These are phyloP conservation scores for Accipiter virgatus DNA, from an alignment of 2,113 vertebrate species.

Conservation along the genomic window DNA sequence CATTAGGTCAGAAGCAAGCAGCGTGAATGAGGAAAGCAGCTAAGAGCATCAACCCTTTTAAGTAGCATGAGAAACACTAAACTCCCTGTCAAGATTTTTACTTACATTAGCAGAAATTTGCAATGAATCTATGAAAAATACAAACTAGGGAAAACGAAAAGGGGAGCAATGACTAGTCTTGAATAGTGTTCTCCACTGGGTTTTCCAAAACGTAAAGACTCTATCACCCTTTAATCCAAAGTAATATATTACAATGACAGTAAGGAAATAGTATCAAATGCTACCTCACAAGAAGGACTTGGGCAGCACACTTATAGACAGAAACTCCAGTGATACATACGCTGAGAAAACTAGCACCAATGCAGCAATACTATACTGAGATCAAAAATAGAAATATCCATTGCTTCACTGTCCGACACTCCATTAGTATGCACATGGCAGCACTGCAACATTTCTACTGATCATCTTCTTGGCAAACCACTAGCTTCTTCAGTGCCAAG, in stretches of 20 bases:
- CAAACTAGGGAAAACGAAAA: not conserved
- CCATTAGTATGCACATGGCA: not conserved
- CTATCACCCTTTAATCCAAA: not conserved
- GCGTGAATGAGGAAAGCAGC: not conserved
- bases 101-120: not conserved
- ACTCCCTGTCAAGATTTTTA: not conserved
- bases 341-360: not conserved
- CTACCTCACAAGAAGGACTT: not conserved
- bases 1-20: not conserved
- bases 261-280: not conserved
- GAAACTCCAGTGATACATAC: not conserved
- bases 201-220: not conserved
- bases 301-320: rapidly evolving
- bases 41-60: not conserved
- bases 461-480: not conserved
- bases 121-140: not conserved
- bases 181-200: not conserved
- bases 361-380: not conserved
- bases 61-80: not conserved
- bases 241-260: not conserved
- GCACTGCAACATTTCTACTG: not conserved
- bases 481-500: not conserved
- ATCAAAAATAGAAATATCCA: not conserved
- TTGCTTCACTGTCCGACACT: not conserved
- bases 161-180: not conserved